phyloP scores from a whole-genome alignment of 2,113 vertebrate species.

The Notiomystis cincta region DNA sequence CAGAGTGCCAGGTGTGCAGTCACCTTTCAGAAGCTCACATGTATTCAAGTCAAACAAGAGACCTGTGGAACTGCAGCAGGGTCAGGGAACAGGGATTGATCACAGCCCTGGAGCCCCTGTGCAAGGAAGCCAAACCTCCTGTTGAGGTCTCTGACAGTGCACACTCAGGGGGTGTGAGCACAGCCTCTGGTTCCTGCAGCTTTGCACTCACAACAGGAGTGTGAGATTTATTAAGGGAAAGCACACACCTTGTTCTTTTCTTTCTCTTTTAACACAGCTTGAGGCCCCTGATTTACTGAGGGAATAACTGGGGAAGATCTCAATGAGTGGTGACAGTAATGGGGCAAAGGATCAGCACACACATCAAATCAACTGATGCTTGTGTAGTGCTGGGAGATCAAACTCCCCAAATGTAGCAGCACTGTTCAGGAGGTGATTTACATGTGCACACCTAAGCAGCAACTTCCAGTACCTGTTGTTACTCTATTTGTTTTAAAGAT shows the following conservation, averaged over 20 bases:
- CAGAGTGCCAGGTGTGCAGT: background rate
- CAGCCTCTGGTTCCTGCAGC: background rate
- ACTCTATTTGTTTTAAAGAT: background rate
- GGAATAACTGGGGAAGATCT: background rate
- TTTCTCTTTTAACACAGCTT: background rate
- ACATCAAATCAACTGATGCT: background rate
- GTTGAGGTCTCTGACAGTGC: fast-evolving
- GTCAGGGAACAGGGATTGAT: background rate
- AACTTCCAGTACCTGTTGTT: background rate
- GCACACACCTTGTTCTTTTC: background rate
- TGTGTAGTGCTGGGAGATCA: background rate
- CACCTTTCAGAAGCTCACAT: background rate
- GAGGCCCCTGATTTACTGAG: background rate
- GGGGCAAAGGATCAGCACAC: background rate
- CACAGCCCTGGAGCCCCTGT: background rate
- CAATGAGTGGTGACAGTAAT: background rate
- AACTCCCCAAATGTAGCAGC: background rate
- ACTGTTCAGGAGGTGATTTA: background rate
- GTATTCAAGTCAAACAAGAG: background rate
- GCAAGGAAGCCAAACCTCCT: background rate
- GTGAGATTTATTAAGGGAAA: background rate
- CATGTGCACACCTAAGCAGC: background rate
- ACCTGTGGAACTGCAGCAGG: background rate
- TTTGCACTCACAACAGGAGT: background rate
- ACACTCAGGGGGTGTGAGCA: background rate